Conservation (phyloP, 2,888 invertebrate species). For the Drosophila fulvimacula region DNA sequence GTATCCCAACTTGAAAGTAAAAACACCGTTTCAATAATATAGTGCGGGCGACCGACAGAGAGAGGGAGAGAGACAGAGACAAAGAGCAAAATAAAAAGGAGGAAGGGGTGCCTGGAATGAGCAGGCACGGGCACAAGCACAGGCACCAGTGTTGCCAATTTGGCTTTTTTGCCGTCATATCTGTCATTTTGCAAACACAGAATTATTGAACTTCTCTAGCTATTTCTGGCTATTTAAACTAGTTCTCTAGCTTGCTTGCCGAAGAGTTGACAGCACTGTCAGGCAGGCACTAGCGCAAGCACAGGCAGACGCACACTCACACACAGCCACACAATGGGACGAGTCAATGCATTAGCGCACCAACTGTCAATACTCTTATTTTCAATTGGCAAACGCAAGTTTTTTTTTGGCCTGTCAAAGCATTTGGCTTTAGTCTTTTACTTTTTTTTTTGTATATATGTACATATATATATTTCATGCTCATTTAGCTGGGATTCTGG, state of each 20-base stretch:
- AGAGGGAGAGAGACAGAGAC: not conserved
- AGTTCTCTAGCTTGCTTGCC: no score
- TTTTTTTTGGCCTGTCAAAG: conserved; percentile 59
- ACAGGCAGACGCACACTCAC: not conserved
- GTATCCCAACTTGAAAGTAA: conserved; percentile 58
- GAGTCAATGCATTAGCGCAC: conserved; percentile 38
- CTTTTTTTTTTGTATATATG: not conserved
- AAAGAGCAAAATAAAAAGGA: not conserved
- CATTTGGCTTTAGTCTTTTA: conserved; percentile 44
- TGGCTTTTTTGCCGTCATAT: no score
- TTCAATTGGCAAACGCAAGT: conserved; percentile 53
- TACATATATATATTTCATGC: conserved; percentile 2
- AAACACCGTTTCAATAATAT: conserved; percentile 60
- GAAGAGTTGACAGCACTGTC: no score
- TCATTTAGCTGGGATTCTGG: conserved; percentile 12
- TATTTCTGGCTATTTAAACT: no score
- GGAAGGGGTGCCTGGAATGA: conserved; percentile 8
- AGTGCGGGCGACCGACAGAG: conserved; percentile 36
- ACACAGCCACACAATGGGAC: conserved; percentile 17
- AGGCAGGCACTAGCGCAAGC: not conserved
- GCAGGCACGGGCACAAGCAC: not conserved
- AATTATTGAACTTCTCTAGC: no score
- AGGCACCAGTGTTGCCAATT: no score
- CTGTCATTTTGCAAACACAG: no score
- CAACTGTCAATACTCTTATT: conserved; percentile 49